Evolutionary conservation across 2,888 invertebrate genomes (phyloP).

Genomic region (Brachylomia viminalis): DNA sequence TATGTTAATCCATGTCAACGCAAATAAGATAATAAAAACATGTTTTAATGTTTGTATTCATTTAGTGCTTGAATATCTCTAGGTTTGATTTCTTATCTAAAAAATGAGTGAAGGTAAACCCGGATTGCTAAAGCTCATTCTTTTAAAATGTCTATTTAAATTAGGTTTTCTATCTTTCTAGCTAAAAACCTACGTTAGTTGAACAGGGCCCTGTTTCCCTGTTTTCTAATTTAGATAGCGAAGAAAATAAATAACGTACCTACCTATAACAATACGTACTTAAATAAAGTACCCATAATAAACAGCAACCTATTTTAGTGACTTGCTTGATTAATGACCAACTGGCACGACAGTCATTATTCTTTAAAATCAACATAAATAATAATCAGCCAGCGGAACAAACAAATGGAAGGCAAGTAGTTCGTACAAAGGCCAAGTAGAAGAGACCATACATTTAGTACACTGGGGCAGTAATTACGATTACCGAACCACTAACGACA

Average conservation of each 20-base stretch:
- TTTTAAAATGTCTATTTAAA: neutral
- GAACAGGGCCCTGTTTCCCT: neutral
- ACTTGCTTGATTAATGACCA: constrained; percentile 28
- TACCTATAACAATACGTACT: no score
- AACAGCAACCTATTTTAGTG: constrained; percentile 17
- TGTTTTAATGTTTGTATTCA: no score
- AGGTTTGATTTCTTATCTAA: no score
- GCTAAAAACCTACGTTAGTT: neutral
- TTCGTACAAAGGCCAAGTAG: constrained; percentile 37
- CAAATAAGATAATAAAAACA: no score
- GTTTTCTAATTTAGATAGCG: neutral
- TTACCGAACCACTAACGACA: constrained; percentile 40
- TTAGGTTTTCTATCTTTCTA: neutral
- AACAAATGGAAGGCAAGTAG: constrained; percentile 34
- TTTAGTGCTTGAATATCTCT: neutral
- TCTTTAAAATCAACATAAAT: constrained; percentile 26
- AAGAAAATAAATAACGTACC: no score
- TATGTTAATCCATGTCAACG: no score
- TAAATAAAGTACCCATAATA: neutral
- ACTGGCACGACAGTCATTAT: constrained; percentile 38
- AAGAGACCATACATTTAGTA: constrained; percentile 32
- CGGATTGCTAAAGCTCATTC: neutral
- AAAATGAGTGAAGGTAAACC: neutral
- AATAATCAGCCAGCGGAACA: constrained; percentile 25
- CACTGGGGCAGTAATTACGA: constrained; percentile 17